Evolutionary conservation across 2,888 invertebrate species (phyloP), one percentile per base, ranked within the genome.

Genomic region (Ptilodon capucinus): DNA sequence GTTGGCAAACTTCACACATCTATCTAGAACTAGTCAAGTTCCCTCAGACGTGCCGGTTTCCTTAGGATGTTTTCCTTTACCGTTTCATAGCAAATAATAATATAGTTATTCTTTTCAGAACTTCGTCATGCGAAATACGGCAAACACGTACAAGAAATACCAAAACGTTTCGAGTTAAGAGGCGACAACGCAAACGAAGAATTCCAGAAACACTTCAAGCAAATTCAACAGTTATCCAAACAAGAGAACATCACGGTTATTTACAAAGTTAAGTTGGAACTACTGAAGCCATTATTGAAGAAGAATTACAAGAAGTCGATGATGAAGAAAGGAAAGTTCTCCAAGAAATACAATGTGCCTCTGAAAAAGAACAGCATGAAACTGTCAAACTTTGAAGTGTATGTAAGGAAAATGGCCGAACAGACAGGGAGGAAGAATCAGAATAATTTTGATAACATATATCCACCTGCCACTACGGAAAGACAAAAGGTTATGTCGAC

Each of bases 311-410:
- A 67, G 28, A 81, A 71, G 43, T 53, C 53, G 8, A 9, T 46
- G 3, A 2, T 46, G 2, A 79, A 72, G 40, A 83, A 74, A 40
- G 56, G 59, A 0, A 77, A 72, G 30, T 65, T 79, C 0, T 65
- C 79, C 0, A 90, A 89, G 62, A 89, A 83, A 41, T 90, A 79
- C 47, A 86, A 81, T 9, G 70, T 89, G 13, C 89, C 90, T 0
- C 52, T 90, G 23, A 90, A 90, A 60, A 88, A 81, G 54, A 80
- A 78, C 14, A 89, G 74, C 42, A 86, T 88, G 86, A 88, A 84
- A 40, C 58, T 87, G 5, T 89, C 90, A 0, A 81, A 81, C 42
- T 88, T 86, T 9, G 89, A 89, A 57, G 69, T 79, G 7, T 63
- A 83, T 36, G 40, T 87, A 34, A 74, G 86, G 19, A 86, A 78